Evolutionary conservation across 1,140 invertebrate species (phyloP), one percentile per base, ranked within the genome.

Genomic region (Lycorma delicatula): DNA sequence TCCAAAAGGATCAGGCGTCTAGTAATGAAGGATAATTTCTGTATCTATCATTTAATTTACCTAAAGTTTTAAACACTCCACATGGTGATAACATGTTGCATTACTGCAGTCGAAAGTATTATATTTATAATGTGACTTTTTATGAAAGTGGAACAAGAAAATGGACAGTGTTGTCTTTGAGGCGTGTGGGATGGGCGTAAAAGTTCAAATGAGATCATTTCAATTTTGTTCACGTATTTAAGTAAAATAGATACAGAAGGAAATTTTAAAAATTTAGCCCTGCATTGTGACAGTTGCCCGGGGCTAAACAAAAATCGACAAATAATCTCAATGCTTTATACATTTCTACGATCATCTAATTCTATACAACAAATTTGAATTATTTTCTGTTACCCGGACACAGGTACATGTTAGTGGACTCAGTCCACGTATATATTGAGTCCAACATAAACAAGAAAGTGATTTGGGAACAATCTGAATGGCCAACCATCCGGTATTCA

Each of bases 241-340:
- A 4, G 20, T 2, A 22, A 31, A 1, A 18, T 61, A 2, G 63
- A 65, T 54, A 18, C 49, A 23, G 36, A 48, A 2, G 20, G 20
- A 9, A 31, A 13, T 31, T 34, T 59, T 11, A 59, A 60, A 34
- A 56, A 22, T 13, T 9, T 66, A 1, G 25, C 56, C 11, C 44
- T 68, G 0, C 66, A 62, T 31, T 60, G 58, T n/a, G 65, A 68
- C 48, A 60, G 56, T 27, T 65, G 61, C 49, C 50, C 56, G 28
- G 61, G 62, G 7, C 66, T 64, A 66, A 68, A 68, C 55, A 66
- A 62, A 58, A 67, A 67, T 50, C 52, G 51, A 48, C 56, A 51
- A 22, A 48, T 65, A 20, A 28, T 67, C 26, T 36, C 56, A n/a
- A 60, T 53, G 38, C n/a, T 65, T 3, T 56, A 59, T 50, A 48